phyloP scores from a whole-genome alignment of 2,113 vertebrate genomes.

The Natator depressus region DNA sequence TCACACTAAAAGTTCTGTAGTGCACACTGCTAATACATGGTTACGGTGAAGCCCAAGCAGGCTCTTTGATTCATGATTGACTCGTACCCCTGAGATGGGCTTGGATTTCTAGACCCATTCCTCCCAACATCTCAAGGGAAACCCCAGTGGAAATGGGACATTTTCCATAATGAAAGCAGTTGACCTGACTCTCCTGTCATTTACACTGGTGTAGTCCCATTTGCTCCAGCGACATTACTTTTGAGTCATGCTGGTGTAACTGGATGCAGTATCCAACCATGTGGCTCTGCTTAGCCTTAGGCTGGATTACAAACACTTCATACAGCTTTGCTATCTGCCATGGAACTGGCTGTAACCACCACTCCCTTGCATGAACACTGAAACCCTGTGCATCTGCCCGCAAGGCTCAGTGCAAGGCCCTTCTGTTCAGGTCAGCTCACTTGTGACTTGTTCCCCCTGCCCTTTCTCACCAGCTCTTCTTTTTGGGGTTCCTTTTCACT shows the following conservation, averaged over 20 bases:
- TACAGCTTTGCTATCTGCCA: neutral
- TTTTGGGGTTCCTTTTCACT: neutral
- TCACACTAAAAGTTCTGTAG: neutral
- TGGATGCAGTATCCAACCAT: neutral
- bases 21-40: neutral
- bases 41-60: neutral
- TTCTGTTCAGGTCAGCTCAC: neutral
- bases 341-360: fast-evolving
- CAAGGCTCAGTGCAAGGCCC: neutral
- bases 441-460: neutral
- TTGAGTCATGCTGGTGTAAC: neutral
- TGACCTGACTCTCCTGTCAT: neutral
- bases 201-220: neutral
- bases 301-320: neutral
- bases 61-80: neutral
- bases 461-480: neutral
- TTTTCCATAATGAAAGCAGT: neutral
- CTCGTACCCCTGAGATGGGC: neutral
- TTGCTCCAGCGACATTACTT: too few species aligned
- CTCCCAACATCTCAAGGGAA: neutral
- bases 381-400: neutral
- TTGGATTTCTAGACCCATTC: neutral
- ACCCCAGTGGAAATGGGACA: neutral
- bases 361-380: neutral
- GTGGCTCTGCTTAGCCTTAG: neutral